Conservation (phyloP, 2,888 invertebrate genomes). For the Cactoblastis cactorum region DNA sequence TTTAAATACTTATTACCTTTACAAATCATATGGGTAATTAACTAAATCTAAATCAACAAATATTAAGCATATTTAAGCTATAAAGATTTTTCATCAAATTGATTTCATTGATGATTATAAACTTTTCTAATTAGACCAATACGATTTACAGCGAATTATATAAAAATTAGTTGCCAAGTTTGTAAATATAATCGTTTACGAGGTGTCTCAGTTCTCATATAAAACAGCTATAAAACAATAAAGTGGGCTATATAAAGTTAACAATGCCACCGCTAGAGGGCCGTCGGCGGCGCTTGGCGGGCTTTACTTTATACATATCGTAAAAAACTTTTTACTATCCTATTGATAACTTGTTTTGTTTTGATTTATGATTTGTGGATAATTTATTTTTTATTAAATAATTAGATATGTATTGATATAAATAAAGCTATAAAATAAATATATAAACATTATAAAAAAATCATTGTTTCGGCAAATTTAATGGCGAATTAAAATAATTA, state of each 20-base stretch:
- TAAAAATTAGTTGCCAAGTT: neutral
- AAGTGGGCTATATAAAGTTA: constrained; percentile 24
- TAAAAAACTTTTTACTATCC: constrained; percentile 7
- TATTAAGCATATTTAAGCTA: neutral
- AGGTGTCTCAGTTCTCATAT: constrained; percentile 29
- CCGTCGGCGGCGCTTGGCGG: constrained; percentile 12
- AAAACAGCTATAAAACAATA: constrained; percentile 38
- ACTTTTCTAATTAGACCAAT: neutral
- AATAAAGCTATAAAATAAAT: constrained; percentile 2
- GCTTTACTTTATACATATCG: neutral
- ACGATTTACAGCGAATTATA: neutral
- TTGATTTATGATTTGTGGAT: neutral
- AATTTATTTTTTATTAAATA: too few species aligned
- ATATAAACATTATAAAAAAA: neutral
- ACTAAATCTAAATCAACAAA: neutral
- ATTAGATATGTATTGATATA: neutral
- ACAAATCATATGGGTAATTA: neutral
- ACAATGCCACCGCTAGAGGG: constrained; percentile 17
- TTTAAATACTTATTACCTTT: neutral
- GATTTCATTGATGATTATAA: neutral
- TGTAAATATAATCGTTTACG: constrained; percentile 21
- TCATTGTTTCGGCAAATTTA: neutral
- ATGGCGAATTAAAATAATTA: constrained; percentile 7
- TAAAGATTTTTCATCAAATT: neutral
- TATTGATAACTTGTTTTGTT: constrained; percentile 1